These are phyloP conservation scores for Talpa occidentalis DNA, from an alignment of 2,113 vertebrate species.

Conservation along the genomic window DNA sequence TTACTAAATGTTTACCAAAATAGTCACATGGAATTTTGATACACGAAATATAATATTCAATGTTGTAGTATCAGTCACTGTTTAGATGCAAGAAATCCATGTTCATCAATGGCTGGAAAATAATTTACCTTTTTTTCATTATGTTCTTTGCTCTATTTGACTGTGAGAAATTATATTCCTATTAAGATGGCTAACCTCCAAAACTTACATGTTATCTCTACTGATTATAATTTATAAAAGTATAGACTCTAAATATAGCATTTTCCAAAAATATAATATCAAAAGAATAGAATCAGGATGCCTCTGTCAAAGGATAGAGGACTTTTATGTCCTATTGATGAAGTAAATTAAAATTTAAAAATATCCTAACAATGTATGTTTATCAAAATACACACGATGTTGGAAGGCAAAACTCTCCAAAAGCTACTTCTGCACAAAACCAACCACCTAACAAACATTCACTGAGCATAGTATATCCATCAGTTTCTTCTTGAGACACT, in stretches of 20 bases:
- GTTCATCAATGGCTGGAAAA: background rate
- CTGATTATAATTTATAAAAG: background rate
- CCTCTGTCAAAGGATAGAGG: background rate
- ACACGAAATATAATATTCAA: background rate
- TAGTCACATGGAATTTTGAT: background rate
- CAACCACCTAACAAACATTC: background rate
- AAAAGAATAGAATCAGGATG: background rate
- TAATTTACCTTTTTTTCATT: background rate
- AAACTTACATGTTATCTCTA: background rate
- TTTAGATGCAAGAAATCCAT: background rate
- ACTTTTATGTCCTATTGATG: background rate
- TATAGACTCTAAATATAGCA: background rate
- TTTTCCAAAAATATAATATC: background rate
- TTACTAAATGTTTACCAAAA: constrained; percentile 23
- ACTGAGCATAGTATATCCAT: too few relatives aligned
- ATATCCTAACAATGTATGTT: background rate
- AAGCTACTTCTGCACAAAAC: background rate
- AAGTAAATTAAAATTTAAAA: background rate
- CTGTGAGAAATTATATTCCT: background rate
- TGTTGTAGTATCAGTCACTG: background rate
- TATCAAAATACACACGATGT: background rate
- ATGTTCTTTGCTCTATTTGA: background rate
- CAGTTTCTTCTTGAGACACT: background rate
- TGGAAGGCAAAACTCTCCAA: background rate
- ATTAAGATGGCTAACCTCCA: background rate